Base-by-base conservation (phyloP, 2,888 invertebrate genomes). In the Hemistola chrysoprasaria region DNA sequence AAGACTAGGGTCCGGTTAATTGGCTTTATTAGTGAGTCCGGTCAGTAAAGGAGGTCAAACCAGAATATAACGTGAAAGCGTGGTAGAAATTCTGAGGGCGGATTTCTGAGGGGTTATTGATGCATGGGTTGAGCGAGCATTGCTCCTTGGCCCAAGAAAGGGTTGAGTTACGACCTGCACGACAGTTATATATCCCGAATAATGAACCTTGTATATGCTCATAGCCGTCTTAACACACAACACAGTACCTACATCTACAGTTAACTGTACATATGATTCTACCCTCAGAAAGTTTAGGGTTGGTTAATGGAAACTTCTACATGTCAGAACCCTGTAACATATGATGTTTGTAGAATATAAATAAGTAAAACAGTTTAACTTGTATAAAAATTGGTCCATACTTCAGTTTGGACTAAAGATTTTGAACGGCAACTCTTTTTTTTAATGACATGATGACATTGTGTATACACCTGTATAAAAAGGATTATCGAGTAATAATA, bases 51-150 rank as follows among this genome's bases (percentile, higher is more conserved):
- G 46, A 44, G 52, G 50, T 52, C 47, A 48, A 37, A 46, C 35
- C 40, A 40, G 42, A 40, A 41, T 46, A 50, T 52, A 48, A 52
- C 34, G 41, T 37, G 29, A 42, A 51, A 48, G 46, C 39, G 22
- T 40, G 29, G 40, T 44, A 32, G 29, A 50, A 50, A 48, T 47
- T 50, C 42, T 46, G 26, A 31, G 48, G 39, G 42, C 40, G 50
- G 40, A 46, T 45, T n/a, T n/a, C 16, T 16, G 16, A 16, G 2
- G 16, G 16, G 2, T 46, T 50, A 48, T 49, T 48, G 45, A 54
- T 51, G 52, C 48, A 54, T 45, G 47, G 48, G 47, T 50, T 50
- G 40, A 50, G 44, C 44, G 46, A 44, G 37, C 45, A 26, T 27
- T 30, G 38, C 32, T 32, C 44, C 42, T 38, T 39, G 33, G 42